These are phyloP conservation scores for Drosophila rubida DNA, from an alignment of 2,888 invertebrate genomes.

Conservation along the genomic window DNA sequence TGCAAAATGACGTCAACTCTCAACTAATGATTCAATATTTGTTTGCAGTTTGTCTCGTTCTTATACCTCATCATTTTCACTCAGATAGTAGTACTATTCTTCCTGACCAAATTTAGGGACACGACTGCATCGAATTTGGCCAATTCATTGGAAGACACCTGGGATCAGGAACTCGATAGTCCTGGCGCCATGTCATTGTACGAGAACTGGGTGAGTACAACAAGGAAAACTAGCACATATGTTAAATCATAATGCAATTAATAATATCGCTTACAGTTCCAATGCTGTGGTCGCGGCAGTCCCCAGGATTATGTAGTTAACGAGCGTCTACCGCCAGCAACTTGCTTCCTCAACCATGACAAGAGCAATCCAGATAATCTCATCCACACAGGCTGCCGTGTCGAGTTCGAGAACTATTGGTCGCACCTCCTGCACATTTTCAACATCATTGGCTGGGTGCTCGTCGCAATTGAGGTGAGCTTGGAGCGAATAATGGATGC, in stretches of 20 bases:
- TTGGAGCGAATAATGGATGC: not conserved
- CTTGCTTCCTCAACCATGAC: slow-evolving; percentile 77
- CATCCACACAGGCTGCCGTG: slow-evolving; percentile 76
- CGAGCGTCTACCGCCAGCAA: slow-evolving; percentile 76
- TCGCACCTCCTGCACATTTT: slow-evolving; percentile 60
- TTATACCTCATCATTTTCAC: slow-evolving; percentile 68
- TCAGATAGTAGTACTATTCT: slow-evolving; percentile 55
- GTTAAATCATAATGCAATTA: not conserved
- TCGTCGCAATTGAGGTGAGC: slow-evolving; percentile 74
- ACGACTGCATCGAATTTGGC: slow-evolving; percentile 69
- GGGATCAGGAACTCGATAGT: slow-evolving; percentile 83
- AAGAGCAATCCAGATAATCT: slow-evolving; percentile 68
- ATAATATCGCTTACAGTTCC: slow-evolving; percentile 59
- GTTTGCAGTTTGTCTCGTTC: slow-evolving; percentile 83
- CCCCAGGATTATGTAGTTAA: slow-evolving; percentile 81
- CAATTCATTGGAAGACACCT: slow-evolving; percentile 82
- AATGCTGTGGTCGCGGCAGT: slow-evolving; percentile 83
- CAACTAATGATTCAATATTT: slow-evolving; percentile 79
- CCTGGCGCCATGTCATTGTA: slow-evolving; percentile 81
- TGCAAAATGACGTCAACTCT: slow-evolving; percentile 17
- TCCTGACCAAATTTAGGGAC: slow-evolving; percentile 43
- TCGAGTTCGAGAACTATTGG: slow-evolving; percentile 80
- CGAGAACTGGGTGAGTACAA: slow-evolving; percentile 77
- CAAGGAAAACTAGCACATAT: too few species aligned
- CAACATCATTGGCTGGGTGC: slow-evolving; percentile 70